Conservation (phyloP, 2,888 invertebrate species). For the Sphinx pinastri region DNA sequence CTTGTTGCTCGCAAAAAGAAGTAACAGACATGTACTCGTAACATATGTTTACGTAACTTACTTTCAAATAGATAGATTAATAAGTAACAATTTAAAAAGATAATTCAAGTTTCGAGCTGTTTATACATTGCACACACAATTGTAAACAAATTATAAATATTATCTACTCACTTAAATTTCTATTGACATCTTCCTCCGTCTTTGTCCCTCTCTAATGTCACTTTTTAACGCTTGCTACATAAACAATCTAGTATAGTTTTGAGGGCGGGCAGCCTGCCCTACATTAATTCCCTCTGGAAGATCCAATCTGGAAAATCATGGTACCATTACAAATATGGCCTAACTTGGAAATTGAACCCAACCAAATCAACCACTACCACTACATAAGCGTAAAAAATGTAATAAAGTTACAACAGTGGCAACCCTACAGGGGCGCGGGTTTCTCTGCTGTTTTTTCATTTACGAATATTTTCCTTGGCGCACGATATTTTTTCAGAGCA, state of each 20-base stretch:
- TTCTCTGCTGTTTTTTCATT: constrained; percentile 82
- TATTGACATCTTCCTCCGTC: no score
- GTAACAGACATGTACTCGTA: neutral
- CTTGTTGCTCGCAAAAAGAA: neutral
- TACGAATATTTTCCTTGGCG: constrained; percentile 82
- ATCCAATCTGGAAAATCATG: no score
- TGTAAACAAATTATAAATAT: no score
- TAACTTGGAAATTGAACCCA: neutral
- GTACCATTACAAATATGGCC: no score
- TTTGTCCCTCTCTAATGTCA: no score
- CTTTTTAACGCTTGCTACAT: no score
- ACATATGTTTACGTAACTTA: neutral
- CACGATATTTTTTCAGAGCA: constrained; percentile 80
- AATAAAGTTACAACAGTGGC: constrained; percentile 35
- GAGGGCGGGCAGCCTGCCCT: no score
- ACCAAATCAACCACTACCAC: neutral
- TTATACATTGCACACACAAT: no score
- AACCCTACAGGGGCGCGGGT: constrained; percentile 63
- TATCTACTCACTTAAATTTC: no score
- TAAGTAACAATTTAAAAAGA: neutral
- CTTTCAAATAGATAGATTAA: neutral
- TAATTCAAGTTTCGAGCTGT: no score
- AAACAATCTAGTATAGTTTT: no score
- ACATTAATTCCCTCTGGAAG: no score
- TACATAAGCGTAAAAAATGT: neutral